Evolutionary conservation across 2,797 vertebrate species (phyloP).

Genomic region (Harpagifer antarcticus): DNA sequence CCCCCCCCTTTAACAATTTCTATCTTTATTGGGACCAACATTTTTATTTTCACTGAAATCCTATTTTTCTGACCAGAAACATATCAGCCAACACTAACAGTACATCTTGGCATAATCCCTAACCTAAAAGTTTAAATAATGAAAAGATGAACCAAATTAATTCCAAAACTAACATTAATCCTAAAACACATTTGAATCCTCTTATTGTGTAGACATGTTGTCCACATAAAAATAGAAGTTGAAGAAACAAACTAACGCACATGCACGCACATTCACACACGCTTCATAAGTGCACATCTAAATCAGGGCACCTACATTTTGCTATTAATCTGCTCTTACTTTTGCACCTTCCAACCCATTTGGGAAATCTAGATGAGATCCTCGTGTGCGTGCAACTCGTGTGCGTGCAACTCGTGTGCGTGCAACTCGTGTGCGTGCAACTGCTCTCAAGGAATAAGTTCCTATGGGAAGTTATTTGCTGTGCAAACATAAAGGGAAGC

Average conservation of each 20-base stretch:
- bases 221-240: neutral
- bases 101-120: neutral
- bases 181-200: neutral
- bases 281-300: neutral
- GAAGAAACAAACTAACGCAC: neutral
- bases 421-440: conserved; percentile 22
- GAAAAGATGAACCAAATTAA: neutral
- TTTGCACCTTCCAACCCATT: conserved; percentile 16
- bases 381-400: conserved; percentile 18
- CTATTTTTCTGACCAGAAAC: neutral
- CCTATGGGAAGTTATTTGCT: conserved; percentile 11
- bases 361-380: conserved; percentile 55
- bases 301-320: conserved; percentile 25
- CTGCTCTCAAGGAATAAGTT: conserved; percentile 22
- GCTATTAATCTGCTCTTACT: conserved; percentile 38
- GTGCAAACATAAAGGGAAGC: conserved; percentile 10
- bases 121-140: neutral
- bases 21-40: neutral
- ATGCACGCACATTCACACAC: neutral
- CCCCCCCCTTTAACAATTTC: neutral
- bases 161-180: neutral
- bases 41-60: neutral
- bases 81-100: neutral
- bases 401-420: too few species aligned
- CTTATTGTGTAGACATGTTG: neutral